Conservation (phyloP, 2,888 invertebrate genomes). For the Agonopterix subpropinquella region DNA sequence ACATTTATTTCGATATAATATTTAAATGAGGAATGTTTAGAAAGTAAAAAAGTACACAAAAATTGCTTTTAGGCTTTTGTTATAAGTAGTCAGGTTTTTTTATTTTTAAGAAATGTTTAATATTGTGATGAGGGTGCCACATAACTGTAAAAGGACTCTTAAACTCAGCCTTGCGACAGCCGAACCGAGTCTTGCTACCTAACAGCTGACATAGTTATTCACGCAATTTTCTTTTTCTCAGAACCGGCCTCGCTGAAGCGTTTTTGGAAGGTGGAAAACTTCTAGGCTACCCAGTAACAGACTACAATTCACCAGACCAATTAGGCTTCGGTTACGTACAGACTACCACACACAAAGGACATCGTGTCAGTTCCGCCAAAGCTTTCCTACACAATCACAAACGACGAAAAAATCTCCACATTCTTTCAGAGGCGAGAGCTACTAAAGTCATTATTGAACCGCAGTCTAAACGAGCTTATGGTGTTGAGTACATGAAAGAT, state of each 20-base stretch:
- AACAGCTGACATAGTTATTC: too few relatives aligned
- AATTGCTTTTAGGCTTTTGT: too few relatives aligned
- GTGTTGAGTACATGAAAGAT: slow-evolving; percentile 80
- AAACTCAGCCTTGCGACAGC: too few relatives aligned
- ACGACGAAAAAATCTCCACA: slow-evolving; percentile 77
- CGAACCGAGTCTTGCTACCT: too few relatives aligned
- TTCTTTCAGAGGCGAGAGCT: slow-evolving; percentile 53
- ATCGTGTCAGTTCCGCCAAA: slow-evolving; percentile 80
- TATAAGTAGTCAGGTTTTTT: too few relatives aligned
- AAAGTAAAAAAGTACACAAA: too few relatives aligned
- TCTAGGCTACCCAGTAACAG: slow-evolving; percentile 72
- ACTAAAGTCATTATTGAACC: slow-evolving; percentile 67
- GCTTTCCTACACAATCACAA: slow-evolving; percentile 80
- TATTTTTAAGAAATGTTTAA: too few relatives aligned
- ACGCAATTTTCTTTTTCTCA: slow-evolving; percentile 24
- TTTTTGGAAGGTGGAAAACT: slow-evolving; percentile 78
- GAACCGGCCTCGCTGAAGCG: slow-evolving; percentile 68
- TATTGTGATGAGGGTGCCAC: too few relatives aligned
- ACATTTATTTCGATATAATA: too few relatives aligned
- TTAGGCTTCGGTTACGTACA: slow-evolving; percentile 75
- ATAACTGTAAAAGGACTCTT: too few relatives aligned
- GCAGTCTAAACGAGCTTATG: slow-evolving; percentile 78
- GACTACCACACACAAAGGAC: slow-evolving; percentile 75
- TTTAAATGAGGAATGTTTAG: too few relatives aligned
- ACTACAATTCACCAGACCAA: slow-evolving; percentile 78